These are phyloP conservation scores for pig (Sus scrofa) DNA, from an alignment of 2,113 vertebrate genomes.

Conservation along the genomic window DNA sequence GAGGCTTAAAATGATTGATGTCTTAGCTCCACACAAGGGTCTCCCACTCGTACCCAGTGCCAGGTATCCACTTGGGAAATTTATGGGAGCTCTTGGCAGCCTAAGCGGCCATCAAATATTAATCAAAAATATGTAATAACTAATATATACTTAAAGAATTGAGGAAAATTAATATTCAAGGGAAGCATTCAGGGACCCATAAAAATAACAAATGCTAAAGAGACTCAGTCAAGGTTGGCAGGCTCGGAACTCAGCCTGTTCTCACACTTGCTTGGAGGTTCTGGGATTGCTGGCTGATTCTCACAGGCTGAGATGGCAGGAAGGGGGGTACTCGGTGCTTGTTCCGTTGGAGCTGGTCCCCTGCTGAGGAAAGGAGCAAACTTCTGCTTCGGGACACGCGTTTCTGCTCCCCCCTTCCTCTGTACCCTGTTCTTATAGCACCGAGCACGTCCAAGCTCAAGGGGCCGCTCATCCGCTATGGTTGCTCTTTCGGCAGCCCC, in stretches of 20 bases:
- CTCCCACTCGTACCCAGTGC: conserved; percentile 81
- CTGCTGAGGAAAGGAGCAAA: too few relatives aligned
- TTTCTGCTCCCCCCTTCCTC: not conserved
- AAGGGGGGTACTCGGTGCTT: accelerated
- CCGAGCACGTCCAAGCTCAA: not conserved
- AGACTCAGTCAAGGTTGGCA: conserved; percentile 78
- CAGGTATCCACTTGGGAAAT: conserved; percentile 85
- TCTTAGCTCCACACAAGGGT: conserved; percentile 76
- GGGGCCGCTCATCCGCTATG: not conserved
- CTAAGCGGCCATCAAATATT: conserved; percentile 85
- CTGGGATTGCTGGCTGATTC: not conserved
- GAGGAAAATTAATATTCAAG: conserved; percentile 85
- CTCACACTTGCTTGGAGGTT: not conserved
- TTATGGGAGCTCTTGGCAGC: conserved; percentile 85
- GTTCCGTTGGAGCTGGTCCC: not conserved
- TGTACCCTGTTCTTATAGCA: not conserved
- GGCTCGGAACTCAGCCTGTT: conserved; percentile 64
- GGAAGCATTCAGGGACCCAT: conserved; percentile 81
- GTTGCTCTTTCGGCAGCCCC: not conserved
- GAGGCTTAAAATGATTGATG: conserved; percentile 84
- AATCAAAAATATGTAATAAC: conserved; percentile 88
- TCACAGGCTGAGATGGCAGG: not conserved
- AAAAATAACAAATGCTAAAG: conserved; percentile 84
- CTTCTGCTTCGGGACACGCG: accelerated
- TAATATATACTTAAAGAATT: conserved; percentile 87